phyloP scores from a whole-genome alignment of 2,797 vertebrate species.

The Erethizon dorsatum region DNA sequence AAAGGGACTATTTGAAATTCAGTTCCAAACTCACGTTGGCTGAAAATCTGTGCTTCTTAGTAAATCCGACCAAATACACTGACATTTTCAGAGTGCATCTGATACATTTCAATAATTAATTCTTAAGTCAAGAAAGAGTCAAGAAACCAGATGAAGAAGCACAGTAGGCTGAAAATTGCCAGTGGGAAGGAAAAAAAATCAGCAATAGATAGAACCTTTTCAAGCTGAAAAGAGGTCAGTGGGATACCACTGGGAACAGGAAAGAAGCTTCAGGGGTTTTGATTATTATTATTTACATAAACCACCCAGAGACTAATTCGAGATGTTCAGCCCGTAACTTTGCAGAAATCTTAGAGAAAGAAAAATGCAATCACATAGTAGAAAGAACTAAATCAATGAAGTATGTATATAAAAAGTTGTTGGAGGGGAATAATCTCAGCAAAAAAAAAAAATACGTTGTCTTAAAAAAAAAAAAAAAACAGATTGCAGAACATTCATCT shows the following conservation, averaged over 20 bases:
- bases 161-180: conserved; percentile 80
- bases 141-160: conserved; percentile 83
- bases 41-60: conserved; percentile 74
- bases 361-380: conserved; percentile 29
- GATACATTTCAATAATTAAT: conserved; percentile 86
- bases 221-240: conserved; percentile 85
- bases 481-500: neutral
- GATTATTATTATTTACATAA: conserved; percentile 86
- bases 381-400: conserved; percentile 67
- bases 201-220: conserved; percentile 73
- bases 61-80: conserved; percentile 77
- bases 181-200: conserved; percentile 69
- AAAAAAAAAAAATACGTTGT: neutral
- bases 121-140: conserved; percentile 81
- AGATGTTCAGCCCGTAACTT: conserved; percentile 71
- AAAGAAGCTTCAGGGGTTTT: conserved; percentile 71
- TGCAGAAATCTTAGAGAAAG: conserved; percentile 71
- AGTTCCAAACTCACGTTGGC: conserved; percentile 65
- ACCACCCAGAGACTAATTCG: conserved; percentile 34
- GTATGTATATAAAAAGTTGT: conserved; percentile 28
- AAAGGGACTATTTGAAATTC: conserved; percentile 79
- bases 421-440: neutral
- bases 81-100: conserved; percentile 79
- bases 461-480: conserved; percentile 70
- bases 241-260: conserved; percentile 79